Conservation (phyloP, 2,888 invertebrate genomes). For the Fragum fragum region DNA sequence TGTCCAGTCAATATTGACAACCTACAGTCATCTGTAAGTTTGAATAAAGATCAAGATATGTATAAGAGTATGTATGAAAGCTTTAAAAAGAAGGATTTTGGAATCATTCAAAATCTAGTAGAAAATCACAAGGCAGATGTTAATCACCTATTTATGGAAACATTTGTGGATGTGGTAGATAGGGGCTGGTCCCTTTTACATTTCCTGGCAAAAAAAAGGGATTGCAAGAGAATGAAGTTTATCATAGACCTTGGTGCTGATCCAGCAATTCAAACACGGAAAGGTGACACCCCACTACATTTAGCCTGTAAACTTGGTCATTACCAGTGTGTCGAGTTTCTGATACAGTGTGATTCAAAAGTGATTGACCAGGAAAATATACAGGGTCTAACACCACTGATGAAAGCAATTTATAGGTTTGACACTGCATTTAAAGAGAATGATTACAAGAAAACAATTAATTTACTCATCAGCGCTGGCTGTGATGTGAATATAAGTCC, state of each 20-base stretch:
- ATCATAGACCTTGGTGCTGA: conserved; percentile 73
- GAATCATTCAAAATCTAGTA: conserved; percentile 61
- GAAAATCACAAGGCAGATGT: conserved; percentile 61
- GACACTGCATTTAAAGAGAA: conserved; percentile 71
- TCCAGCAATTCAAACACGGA: conserved; percentile 68
- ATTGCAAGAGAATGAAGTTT: conserved; percentile 63
- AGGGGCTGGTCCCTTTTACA: conserved; percentile 73
- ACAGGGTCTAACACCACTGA: conserved; percentile 78
- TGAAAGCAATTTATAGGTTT: conserved; percentile 75
- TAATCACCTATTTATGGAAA: conserved; percentile 72
- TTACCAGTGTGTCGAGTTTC: conserved; percentile 69
- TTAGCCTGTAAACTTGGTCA: conserved; percentile 78
- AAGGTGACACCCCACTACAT: conserved; percentile 77
- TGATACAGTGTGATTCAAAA: conserved; percentile 66
- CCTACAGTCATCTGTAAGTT: not conserved
- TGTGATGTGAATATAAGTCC: conserved; percentile 78
- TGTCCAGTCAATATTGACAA: too few relatives aligned
- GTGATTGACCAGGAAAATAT: conserved; percentile 75
- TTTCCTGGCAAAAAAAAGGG: conserved; percentile 69
- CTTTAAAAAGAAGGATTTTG: conserved; percentile 68
- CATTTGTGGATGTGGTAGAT: conserved; percentile 71
- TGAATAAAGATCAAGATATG: not conserved
- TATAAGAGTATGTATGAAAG: conserved; percentile 63
- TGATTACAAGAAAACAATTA: conserved; percentile 72
- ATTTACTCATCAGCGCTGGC: conserved; percentile 69